Percentiles rank a stretch among this genome's conserved stretches.
Evolutionary conservation across 2,113 vertebrate species (phyloP).

Genomic region (Gadus chalcogrammus): DNA sequence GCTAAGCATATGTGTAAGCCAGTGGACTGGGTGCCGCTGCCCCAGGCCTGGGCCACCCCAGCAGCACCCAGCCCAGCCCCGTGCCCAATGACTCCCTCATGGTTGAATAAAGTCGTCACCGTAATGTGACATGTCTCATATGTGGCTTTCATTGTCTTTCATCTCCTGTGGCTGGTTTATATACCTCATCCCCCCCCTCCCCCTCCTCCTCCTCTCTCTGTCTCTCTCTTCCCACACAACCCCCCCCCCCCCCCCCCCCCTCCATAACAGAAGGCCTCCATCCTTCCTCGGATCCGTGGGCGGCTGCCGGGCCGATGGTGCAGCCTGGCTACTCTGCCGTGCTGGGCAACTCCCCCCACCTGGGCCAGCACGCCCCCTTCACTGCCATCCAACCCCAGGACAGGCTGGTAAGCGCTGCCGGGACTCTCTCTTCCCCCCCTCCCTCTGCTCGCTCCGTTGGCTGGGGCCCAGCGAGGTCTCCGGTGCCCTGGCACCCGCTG

Average conservation of each 20-base stretch:
- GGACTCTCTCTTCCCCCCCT: neutral
- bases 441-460: neutral
- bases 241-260: slow-evolving; percentile 31
- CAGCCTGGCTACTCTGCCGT: slow-evolving; percentile 84
- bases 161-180: slow-evolving; percentile 45
- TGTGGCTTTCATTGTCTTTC: slow-evolving; percentile 56
- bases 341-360: slow-evolving; percentile 81
- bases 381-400: slow-evolving; percentile 87
- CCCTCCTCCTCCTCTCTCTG: slow-evolving; percentile 14
- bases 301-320: slow-evolving; percentile 76
- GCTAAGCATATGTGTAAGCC: slow-evolving; percentile 9
- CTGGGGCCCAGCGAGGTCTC: neutral
- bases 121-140: slow-evolving; percentile 62
- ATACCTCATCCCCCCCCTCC: slow-evolving; percentile 34
- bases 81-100: slow-evolving; percentile 34
- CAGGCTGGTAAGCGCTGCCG: slow-evolving; percentile 78
- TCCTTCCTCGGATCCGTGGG: slow-evolving; percentile 82
- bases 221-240: neutral
- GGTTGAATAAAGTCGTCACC: slow-evolving; percentile 58
- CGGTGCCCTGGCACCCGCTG: neutral
- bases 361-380: slow-evolving; percentile 78
- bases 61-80: neutral
- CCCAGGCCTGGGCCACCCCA: slow-evolving; percentile 16
- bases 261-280: slow-evolving; percentile 69
- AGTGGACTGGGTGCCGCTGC: slow-evolving; percentile 6